phyloP scores from a whole-genome alignment of 2,113 vertebrate species.

The Furnarius figulus region DNA sequence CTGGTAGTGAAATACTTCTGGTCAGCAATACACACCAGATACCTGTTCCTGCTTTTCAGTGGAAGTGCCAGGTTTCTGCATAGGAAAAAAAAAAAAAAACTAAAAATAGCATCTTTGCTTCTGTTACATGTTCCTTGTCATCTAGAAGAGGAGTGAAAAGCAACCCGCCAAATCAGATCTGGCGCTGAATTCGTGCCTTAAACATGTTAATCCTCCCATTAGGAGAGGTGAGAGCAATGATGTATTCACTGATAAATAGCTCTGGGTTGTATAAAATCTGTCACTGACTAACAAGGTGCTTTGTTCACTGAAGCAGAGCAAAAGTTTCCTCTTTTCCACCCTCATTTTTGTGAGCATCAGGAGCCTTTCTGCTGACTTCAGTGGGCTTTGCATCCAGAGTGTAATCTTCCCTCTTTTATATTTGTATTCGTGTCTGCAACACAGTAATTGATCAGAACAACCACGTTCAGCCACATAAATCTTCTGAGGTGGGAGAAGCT shows the following conservation, averaged over 20 bases:
- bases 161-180: not conserved
- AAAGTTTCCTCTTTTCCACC: not conserved
- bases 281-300: not conserved
- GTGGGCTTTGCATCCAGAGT: not conserved
- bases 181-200: not conserved
- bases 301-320: constrained; percentile 10
- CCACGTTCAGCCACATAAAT: not conserved
- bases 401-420: not conserved
- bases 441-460: constrained; percentile 21
- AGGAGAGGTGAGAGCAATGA: not conserved
- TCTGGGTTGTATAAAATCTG: not conserved
- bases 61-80: not conserved
- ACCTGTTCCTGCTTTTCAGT: not conserved
- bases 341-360: not conserved
- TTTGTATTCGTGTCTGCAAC: not conserved
- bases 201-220: constrained; percentile 25
- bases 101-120: not conserved
- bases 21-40: not conserved
- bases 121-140: not conserved
- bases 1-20: not conserved
- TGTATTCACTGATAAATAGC: not conserved
- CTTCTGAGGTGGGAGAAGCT: constrained; percentile 11
- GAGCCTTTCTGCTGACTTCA: not conserved
- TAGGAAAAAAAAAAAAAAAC: not conserved
- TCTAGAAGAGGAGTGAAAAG: not conserved